These are phyloP conservation scores for Tetragnatha versicolor DNA, from an alignment of 1,140 invertebrate species.

Conservation along the genomic window DNA sequence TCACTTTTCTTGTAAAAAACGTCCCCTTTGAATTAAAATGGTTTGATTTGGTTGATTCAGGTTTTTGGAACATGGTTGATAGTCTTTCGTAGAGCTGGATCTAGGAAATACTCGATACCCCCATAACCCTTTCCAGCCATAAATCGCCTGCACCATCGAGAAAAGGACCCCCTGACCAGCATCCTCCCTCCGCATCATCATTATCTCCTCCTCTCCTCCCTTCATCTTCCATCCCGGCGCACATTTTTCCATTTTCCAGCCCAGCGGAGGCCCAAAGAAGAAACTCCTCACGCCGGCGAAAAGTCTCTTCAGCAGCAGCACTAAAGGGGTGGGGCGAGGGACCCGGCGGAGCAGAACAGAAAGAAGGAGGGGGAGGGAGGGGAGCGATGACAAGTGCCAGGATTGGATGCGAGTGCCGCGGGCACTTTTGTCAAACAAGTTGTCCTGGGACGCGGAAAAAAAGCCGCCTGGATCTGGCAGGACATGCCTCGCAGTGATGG, in stretches of 20 bases:
- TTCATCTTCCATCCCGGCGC: background rate
- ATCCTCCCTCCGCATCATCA: background rate
- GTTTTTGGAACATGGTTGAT: too few relatives aligned
- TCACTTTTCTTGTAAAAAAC: too few relatives aligned
- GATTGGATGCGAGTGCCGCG: constrained; percentile 49
- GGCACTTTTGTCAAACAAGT: constrained; percentile 55
- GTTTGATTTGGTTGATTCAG: too few relatives aligned
- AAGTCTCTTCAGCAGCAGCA: background rate
- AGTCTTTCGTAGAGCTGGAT: too few relatives aligned
- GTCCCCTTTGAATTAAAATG: too few relatives aligned
- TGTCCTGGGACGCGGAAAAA: constrained; percentile 40
- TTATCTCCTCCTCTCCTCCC: background rate
- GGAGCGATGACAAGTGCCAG: constrained; percentile 51
- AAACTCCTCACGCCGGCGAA: background rate
- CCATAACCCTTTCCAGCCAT: too few relatives aligned
- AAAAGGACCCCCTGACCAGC: too few relatives aligned
- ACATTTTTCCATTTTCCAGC: background rate
- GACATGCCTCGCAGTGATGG: constrained; percentile 54
- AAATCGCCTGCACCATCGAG: too few relatives aligned
- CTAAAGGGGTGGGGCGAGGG: background rate
- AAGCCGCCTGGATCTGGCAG: constrained; percentile 45
- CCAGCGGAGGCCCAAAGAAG: too few relatives aligned
- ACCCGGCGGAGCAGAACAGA: background rate
- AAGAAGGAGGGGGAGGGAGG: background rate
- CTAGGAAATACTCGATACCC: too few relatives aligned